A percentile compares a stretch with the other conserved stretches of the same genome.
These are phyloP conservation scores for Micrasema longulum DNA, from an alignment of 1,140 invertebrate genomes.

Conservation along the genomic window DNA sequence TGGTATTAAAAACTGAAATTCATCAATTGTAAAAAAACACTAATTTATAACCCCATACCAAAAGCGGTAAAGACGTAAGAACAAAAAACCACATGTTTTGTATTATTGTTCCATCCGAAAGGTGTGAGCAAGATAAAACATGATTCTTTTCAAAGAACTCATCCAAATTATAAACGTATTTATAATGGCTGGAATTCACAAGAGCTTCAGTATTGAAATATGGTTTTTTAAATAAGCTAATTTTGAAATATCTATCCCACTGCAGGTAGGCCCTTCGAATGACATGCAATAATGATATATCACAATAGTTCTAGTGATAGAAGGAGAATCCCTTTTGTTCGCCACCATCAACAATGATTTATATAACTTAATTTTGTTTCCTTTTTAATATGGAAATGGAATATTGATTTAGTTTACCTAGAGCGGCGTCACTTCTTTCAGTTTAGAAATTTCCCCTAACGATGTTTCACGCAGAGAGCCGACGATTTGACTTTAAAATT, in stretches of 20 bases:
- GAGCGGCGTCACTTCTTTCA: conserved; percentile 11
- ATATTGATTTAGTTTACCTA: conserved; percentile 40
- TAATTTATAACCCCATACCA: no score
- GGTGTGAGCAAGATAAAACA: background rate
- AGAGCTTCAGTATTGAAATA: conserved; percentile 20
- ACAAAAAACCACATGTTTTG: background rate
- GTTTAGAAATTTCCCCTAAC: conserved; percentile 1
- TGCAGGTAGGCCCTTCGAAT: conserved; percentile 39
- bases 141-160: background rate
- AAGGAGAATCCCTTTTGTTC: conserved; percentile 32
- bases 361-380: conserved; percentile 38
- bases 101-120: background rate
- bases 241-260: conserved; percentile 6
- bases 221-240: conserved; percentile 36
- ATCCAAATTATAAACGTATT: conserved; percentile 18
- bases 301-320: conserved; percentile 38
- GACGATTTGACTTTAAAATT: no score
- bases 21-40: no score
- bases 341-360: conserved; percentile 44
- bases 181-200: background rate
- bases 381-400: conserved; percentile 40
- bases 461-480: conserved; percentile 17
- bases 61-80: background rate
- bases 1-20: no score
- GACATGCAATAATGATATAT: conserved; percentile 51